Base-by-base conservation (phyloP, 1,140 invertebrate species). In the Caenorhabditis remanei region DNA sequence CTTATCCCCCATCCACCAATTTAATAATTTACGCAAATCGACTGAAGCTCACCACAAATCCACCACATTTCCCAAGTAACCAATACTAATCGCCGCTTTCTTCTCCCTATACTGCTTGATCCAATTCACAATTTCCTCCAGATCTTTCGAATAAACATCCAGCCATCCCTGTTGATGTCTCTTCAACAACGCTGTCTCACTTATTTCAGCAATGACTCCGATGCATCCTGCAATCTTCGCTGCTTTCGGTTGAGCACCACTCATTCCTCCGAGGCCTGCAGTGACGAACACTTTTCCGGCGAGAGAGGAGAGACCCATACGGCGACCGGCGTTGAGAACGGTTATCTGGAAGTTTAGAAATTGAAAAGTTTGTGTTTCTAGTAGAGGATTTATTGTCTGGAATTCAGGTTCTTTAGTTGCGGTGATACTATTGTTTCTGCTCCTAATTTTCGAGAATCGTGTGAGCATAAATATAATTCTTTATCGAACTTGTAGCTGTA, bases 191-290 rank as follows among this genome's bases (percentile, higher is more conserved):
- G 95, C 95, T 67, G 94, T 94, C 85, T 93, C 91, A 90, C 61
- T 85, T 89, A 95, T 95, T 93, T 95, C 95, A 21, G 95, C 95
- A 87, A 95, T 94, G 14, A 95, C 94, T 43, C 95, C 95, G 67
- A 95, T 92, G 91, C 95, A 95, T 11, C 95, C 95, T 87, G 93
- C 93, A 86, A 95, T 95, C 24, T 94, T 94, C 4, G 95, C 94
- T 7, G 95, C 95, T 92, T 95, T 95, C 3, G 95, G 94, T 90
- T 95, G 95, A 4, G 95, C 95, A 0, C 95, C 95, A 90, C 94
- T 95, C 95, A 95, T 95, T 55, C 95, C 95, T 43, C 95, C 95
- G 4, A 95, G 92, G 6, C 95, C 95, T n/a, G 95, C 94, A 11
- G 94, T 94, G 4, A 95, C 91, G 90, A 95, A 95, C n/a, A 88